Percentiles rank a stretch among this genome's conserved stretches.
phyloP scores from a whole-genome alignment of 2,888 invertebrate genomes.

The Agelastica alni region DNA sequence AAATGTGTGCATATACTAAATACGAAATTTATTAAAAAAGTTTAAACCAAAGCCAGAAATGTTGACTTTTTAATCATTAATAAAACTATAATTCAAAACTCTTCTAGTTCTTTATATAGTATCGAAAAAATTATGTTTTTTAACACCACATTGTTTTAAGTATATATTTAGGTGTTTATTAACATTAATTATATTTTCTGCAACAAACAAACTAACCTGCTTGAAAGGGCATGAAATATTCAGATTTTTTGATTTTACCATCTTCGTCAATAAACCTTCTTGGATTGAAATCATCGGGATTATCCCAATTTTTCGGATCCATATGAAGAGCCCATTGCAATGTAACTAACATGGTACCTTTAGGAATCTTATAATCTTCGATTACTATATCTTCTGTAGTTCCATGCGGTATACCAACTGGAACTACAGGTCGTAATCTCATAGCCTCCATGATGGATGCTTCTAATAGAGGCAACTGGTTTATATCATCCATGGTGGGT shows the following conservation, averaged over 20 bases:
- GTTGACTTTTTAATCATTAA: too few species aligned
- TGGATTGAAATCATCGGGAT: slow-evolving; percentile 72
- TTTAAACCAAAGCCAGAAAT: too few species aligned
- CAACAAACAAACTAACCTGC: slow-evolving; percentile 62
- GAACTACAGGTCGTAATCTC: slow-evolving; percentile 77
- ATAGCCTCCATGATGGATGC: slow-evolving; percentile 81
- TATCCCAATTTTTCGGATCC: slow-evolving; percentile 67
- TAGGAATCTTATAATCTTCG: slow-evolving; percentile 66
- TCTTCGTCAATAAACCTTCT: slow-evolving; percentile 69
- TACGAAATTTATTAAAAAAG: too few species aligned
- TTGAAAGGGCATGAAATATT: slow-evolving; percentile 82
- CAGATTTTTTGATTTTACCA: slow-evolving; percentile 66
- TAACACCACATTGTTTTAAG: too few species aligned
- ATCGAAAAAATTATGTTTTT: too few species aligned
- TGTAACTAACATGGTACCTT: slow-evolving; percentile 76
- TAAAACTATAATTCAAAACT: too few species aligned
- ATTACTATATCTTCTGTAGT: slow-evolving; percentile 59
- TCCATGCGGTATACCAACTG: slow-evolving; percentile 85
- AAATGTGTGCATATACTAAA: too few species aligned
- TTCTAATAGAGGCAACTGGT: slow-evolving; percentile 64
- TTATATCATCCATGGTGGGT: slow-evolving; percentile 62
- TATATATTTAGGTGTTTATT: too few species aligned
- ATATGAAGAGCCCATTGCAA: slow-evolving; percentile 82
- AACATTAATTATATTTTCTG: too few species aligned
- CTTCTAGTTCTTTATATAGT: too few species aligned